phyloP scores from a whole-genome alignment of 2,888 invertebrate genomes.

The Caenorhabditis imperialis region DNA sequence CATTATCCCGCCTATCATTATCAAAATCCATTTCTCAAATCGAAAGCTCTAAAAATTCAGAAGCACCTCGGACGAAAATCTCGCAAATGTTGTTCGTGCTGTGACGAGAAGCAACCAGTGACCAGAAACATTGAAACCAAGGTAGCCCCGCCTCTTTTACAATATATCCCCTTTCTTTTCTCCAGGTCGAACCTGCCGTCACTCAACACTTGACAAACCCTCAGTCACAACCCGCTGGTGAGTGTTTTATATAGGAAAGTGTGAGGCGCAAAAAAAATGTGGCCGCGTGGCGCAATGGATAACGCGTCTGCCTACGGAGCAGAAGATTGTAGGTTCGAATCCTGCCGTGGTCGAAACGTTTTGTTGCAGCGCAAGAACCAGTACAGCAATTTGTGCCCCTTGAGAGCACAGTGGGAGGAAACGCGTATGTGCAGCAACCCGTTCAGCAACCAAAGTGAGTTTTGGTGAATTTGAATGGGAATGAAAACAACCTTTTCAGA shows the following conservation, averaged over 20 bases:
- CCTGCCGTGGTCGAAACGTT: slow-evolving; percentile 69
- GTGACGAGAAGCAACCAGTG: slow-evolving; percentile 49
- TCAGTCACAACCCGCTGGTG: slow-evolving; percentile 9
- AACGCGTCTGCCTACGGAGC: slow-evolving; percentile 79
- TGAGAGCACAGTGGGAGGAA: slow-evolving; percentile 18
- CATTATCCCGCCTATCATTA: no score
- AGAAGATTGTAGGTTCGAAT: slow-evolving; percentile 79
- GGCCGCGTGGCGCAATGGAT: slow-evolving; percentile 71
- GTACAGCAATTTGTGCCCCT: slow-evolving; percentile 21
- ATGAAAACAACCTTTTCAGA: slow-evolving; percentile 2
- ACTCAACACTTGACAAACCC: slow-evolving; percentile 20
- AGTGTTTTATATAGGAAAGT: neutral
- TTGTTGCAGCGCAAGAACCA: slow-evolving; percentile 23
- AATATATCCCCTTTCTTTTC: neutral
- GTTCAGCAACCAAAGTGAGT: no score
- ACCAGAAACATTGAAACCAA: slow-evolving; percentile 25
- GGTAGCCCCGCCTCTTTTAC: neutral
- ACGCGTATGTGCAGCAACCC: slow-evolving; percentile 21
- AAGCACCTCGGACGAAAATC: slow-evolving; percentile 24
- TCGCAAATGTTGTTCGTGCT: slow-evolving; percentile 40
- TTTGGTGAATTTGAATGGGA: no score
- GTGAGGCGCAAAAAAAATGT: neutral
- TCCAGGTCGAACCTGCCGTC: slow-evolving; percentile 11
- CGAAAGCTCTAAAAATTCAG: neutral
- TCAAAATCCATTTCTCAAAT: neutral